Evolutionary conservation across 2,113 vertebrate species (phyloP), one percentile per base, ranked within the genome.

Genomic region (Eretmochelys imbricata): DNA sequence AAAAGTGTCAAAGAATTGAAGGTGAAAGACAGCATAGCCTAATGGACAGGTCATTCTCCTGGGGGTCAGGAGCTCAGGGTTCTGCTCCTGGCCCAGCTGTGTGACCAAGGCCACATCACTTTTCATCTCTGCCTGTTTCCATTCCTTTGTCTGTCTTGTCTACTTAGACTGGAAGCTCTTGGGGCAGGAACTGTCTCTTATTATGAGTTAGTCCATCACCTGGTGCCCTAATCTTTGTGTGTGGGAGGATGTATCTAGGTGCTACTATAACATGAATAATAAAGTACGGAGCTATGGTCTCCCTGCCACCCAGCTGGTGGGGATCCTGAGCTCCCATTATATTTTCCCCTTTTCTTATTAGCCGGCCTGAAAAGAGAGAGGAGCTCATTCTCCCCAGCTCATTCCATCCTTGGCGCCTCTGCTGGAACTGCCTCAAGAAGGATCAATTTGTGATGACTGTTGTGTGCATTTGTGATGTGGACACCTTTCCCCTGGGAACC

Each of bases 381-480:
- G 19, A 4, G 5, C 42, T 25, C 0, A 1, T 6, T 0, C 0
- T 51, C 57, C n/a, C 4, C 31, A 48, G 51, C 48, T 78, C 2
- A 2, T 10, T 7, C 1, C 3, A 10, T 17, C 72, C 42, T 76
- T 27, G 42, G 75, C 38, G 24, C 48, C 22, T 78, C 80, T 89
- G 51, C 48, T 4, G 3, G 6, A 82, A 50, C 82, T 80, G 9
- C 27, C 89, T 80, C 80, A 81, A 55, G 46, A 81, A 51, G 78
- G 29, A 42, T 27, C 55, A 48, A 55, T 69, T 69, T n/a, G 35
- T 69, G 62, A 72, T 2, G 8, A 20, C 31, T 0, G 11, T 3
- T 14, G n/a, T 31, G 84, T 51, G 62, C 35, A 46, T 13, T 46
- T 82, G 31, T 2, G 13, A 79, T 69, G 25, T 5, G 48, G 38